Base-by-base conservation (phyloP, 2,888 invertebrate genomes). In the Diplazon laetatorius region DNA sequence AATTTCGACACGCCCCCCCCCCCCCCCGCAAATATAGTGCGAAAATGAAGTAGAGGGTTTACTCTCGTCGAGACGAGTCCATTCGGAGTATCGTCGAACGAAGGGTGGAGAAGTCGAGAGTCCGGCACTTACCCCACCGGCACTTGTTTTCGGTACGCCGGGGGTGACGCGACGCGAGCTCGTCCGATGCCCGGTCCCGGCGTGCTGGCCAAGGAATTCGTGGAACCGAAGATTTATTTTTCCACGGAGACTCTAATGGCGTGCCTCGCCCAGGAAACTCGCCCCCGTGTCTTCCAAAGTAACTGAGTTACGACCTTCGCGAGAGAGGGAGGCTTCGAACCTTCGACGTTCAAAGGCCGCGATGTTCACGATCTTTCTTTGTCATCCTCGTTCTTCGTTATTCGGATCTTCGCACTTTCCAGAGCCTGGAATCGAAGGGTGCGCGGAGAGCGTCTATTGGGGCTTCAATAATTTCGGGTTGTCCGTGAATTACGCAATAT, bases 151-250 rank as follows among this genome's bases (percentile, higher is more conserved):
- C 57, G 52, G 52, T 48, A 48, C 65, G n/a, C n/a, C n/a, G n/a
- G n/a, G n/a, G 39, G 12, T 37, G 60, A 50, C 50, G 65, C 48
- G 39, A 55, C 39, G 25, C 66, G 66, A 50, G 66, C 50, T 37
- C 39, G 65, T 66, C 65, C 52, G 25, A 39, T 12, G 30, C 46
- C 46, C 44, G 16, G 25, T 35, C 35, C 10, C 35, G 16, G 52
- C 14, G 74, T 76, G 69, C 72, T 63, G 78, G n/a, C n/a, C n/a
- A 59, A 73, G 74, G 65, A 81, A 83, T 89, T 89, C 88, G 80
- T 81, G 82, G 87, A 86, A 88, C 84, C 79, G 85, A 88, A 90
- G 89, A 90, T 89, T 89, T 89, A 90, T 89, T 89, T 89, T 89
- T 87, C 84, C 87, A 87, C 87, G 87, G 86, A 88, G 87, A 85